These are phyloP conservation scores for Dicerorhinus sumatrensis DNA, from an alignment of 2,113 vertebrate genomes.

Conservation along the genomic window DNA sequence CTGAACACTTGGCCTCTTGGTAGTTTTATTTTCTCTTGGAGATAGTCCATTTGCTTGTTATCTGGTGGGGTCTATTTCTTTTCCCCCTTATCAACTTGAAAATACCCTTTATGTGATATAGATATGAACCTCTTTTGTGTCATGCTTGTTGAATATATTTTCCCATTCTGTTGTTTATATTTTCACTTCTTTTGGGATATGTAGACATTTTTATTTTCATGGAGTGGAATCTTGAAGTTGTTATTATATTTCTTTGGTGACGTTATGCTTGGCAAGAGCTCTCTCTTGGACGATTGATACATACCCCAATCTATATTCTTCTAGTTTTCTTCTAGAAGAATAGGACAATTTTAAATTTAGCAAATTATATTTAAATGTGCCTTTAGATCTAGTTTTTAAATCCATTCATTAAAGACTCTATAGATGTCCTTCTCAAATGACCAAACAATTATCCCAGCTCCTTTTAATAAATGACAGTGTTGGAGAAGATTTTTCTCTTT, in stretches of 20 bases:
- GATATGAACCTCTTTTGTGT: not conserved
- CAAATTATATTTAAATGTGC: not conserved
- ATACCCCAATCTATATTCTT: not conserved
- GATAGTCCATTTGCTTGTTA: not conserved
- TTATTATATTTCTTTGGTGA: not conserved
- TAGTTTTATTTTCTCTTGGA: not conserved
- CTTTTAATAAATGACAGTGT: not conserved
- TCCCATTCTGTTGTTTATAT: not conserved
- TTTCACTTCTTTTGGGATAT: not conserved
- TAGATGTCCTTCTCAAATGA: not conserved
- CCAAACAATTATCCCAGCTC: not conserved
- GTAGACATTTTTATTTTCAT: not conserved
- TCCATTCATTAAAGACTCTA: not conserved
- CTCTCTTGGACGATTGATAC: not conserved
- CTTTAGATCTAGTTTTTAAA: not conserved
- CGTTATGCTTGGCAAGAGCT: not conserved
- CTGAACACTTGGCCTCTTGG: not conserved
- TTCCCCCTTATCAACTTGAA: not conserved
- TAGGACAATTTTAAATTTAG: not conserved
- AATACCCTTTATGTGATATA: not conserved
- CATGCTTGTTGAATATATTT: not conserved
- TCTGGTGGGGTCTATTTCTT: not conserved
- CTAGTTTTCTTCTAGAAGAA: not conserved
- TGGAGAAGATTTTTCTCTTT: not conserved
- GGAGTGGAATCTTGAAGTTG: not conserved